phyloP scores from a whole-genome alignment of 2,797 vertebrate genomes.

The Manis crassicaudata region DNA sequence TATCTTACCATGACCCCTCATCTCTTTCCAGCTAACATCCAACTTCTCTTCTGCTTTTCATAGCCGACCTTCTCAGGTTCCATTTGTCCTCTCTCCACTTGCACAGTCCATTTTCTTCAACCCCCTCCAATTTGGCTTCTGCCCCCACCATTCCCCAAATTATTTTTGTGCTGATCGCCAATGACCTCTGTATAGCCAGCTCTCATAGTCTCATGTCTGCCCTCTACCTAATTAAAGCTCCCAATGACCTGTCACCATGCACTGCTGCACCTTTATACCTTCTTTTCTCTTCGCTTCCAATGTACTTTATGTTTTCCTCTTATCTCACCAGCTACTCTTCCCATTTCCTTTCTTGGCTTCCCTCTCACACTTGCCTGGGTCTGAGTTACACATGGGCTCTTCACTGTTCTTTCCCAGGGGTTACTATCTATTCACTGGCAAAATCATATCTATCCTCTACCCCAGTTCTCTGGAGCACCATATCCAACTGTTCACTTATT shows the following conservation, averaged over 20 bases:
- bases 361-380: not conserved
- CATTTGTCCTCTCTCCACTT: not conserved
- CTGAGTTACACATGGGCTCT: not conserved
- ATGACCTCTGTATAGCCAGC: not conserved
- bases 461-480: not conserved
- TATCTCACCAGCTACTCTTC: not conserved
- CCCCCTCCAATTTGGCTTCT: not conserved
- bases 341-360: not conserved
- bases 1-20: not conserved
- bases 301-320: not conserved
- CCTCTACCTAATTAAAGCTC: not conserved
- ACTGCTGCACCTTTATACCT: not conserved
- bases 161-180: not conserved
- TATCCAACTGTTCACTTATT: not conserved
- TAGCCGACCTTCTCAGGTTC: not conserved
- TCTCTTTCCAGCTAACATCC: not conserved
- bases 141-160: not conserved
- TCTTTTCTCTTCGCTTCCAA: not conserved
- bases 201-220: not conserved
- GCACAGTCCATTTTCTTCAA: not conserved
- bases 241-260: not conserved
- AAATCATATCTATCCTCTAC: not conserved
- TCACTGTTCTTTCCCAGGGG: not conserved
- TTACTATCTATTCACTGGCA: not conserved
- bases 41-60: not conserved